These are phyloP conservation scores for Orientallactaga bullata DNA, from an alignment of 2,113 vertebrate species.

Conservation along the genomic window DNA sequence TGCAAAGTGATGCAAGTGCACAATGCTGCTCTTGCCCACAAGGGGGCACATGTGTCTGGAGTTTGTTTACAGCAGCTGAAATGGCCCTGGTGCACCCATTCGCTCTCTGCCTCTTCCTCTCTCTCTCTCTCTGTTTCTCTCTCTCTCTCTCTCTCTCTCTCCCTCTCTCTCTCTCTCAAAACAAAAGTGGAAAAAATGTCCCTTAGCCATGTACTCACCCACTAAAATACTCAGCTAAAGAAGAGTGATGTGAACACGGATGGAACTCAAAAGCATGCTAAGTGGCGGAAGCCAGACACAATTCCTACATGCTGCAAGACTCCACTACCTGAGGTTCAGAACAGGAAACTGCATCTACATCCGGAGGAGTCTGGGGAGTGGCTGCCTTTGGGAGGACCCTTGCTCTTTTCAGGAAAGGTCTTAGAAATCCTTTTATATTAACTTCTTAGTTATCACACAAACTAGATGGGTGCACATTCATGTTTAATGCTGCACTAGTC, in stretches of 20 bases:
- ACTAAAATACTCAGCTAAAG: background rate
- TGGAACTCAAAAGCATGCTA: background rate
- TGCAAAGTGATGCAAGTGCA: no score
- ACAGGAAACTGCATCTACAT: background rate
- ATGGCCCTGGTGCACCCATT: no score
- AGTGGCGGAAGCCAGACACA: background rate
- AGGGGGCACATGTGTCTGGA: no score
- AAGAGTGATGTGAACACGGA: background rate
- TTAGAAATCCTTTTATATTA: background rate
- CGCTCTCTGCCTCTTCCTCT: no score
- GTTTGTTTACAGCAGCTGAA: no score
- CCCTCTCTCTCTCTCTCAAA: no score
- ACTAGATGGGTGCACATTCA: background rate
- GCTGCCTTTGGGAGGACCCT: background rate
- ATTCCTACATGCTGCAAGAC: background rate
- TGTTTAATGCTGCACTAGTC: background rate
- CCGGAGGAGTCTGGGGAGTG: background rate
- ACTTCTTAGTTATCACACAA: background rate
- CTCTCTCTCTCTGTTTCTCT: no score
- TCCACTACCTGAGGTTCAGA: background rate
- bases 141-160: no score
- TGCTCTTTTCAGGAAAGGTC: background rate
- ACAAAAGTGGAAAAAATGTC: no score
- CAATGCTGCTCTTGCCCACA: no score
- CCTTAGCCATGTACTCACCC: background rate